These are phyloP conservation scores for Acleris sparsana DNA, from an alignment of 2,888 invertebrate species.

Conservation along the genomic window DNA sequence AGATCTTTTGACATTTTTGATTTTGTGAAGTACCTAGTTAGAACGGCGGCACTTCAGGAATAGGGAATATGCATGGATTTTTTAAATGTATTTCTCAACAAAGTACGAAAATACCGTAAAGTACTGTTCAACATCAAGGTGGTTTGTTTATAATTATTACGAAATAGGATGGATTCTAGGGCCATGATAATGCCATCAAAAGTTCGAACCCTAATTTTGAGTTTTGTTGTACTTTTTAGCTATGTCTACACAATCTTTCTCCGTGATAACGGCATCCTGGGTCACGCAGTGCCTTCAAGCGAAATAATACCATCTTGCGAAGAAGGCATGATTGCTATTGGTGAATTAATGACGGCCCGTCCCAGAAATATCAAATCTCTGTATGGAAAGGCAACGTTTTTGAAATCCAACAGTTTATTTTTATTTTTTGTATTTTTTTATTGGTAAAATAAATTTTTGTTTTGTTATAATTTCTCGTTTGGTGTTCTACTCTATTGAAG, in stretches of 20 bases:
- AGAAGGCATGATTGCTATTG: slow-evolving; percentile 82
- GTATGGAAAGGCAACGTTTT: neutral
- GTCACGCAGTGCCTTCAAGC: slow-evolving; percentile 86
- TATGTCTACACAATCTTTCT: slow-evolving; percentile 69
- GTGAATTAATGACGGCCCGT: slow-evolving; percentile 70
- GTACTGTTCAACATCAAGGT: too few species aligned
- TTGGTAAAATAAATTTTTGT: slow-evolving; percentile 13
- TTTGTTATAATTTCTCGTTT: neutral
- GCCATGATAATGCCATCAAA: too few species aligned
- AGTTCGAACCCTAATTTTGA: too few species aligned
- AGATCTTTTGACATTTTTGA: too few species aligned
- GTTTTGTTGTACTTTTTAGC: slow-evolving; percentile 44
- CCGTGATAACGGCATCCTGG: slow-evolving; percentile 86
- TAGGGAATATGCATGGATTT: too few species aligned
- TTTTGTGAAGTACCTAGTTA: too few species aligned
- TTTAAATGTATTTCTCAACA: too few species aligned
- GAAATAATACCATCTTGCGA: slow-evolving; percentile 85
- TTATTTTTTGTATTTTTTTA: neutral
- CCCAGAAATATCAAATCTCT: slow-evolving; percentile 46
- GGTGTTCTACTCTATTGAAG: too few species aligned
- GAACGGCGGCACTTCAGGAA: too few species aligned
- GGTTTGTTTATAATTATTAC: too few species aligned
- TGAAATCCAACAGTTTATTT: neutral
- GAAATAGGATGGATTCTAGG: too few species aligned
- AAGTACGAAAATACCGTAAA: too few species aligned